Evolutionary conservation across 2,113 vertebrate species (phyloP).

Genomic region (Tinamus guttatus): DNA sequence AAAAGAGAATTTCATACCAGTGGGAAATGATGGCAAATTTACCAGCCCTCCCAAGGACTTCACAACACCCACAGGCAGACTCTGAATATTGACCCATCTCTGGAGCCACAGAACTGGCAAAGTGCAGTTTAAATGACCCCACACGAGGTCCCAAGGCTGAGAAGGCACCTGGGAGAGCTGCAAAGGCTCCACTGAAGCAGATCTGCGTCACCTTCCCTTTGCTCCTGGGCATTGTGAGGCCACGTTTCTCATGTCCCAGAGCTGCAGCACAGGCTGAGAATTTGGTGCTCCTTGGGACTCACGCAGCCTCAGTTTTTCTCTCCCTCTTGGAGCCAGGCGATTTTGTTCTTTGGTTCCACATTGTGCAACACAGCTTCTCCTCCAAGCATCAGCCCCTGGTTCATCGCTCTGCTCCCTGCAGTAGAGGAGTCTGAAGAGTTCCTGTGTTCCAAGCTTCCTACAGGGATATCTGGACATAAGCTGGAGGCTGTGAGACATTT

Average conservation of each 20-base stretch:
- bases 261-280: neutral
- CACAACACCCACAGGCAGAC: neutral
- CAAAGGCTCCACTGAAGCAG: neutral
- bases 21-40: neutral
- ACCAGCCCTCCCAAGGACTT: neutral
- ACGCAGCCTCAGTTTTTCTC: fast-evolving
- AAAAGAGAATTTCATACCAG: neutral
- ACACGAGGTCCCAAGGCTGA: neutral
- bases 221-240: neutral
- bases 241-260: neutral
- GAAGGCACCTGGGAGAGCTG: neutral
- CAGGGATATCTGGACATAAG: neutral
- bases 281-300: neutral
- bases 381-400: neutral
- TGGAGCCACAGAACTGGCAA: neutral
- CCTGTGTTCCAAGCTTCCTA: neutral
- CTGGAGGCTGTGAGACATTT: neutral
- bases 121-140: fast-evolving
- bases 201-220: neutral
- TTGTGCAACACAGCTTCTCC: neutral
- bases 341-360: neutral
- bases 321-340: neutral
- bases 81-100: fast-evolving
- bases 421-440: neutral
- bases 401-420: neutral